A percentile compares a stretch with the other conserved stretches of the same genome.
Conservation (phyloP, 1,140 invertebrate genomes). For the Hyles euphorbiae region DNA sequence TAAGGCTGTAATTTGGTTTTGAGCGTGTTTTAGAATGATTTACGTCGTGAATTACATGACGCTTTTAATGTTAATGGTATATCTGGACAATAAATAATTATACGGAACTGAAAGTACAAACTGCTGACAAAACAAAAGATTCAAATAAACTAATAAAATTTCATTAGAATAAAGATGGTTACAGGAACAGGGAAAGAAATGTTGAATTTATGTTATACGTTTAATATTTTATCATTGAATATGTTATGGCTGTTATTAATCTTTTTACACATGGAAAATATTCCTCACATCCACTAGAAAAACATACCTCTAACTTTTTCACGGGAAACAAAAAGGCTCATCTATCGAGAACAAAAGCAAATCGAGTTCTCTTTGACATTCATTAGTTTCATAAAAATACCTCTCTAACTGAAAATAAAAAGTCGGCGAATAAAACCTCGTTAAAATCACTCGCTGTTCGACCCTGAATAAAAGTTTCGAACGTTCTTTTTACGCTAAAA, state of each 20-base stretch:
- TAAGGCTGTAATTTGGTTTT: slow-evolving; percentile 44
- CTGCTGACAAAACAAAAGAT: no score
- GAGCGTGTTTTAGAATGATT: slow-evolving; percentile 20
- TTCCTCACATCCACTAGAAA: background rate
- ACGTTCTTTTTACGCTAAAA: slow-evolving; percentile 36
- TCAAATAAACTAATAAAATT: no score
- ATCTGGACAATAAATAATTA: no score
- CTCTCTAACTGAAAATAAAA: slow-evolving; percentile 36
- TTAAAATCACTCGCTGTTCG: slow-evolving; percentile 62
- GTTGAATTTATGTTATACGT: no score
- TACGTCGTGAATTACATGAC: background rate
- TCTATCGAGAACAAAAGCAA: slow-evolving; percentile 5
- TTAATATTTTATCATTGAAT: background rate
- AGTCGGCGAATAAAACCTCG: slow-evolving; percentile 54
- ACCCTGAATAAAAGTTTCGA: slow-evolving; percentile 55
- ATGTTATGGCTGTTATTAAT: background rate
- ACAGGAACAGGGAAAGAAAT: no score
- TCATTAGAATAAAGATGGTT: no score
- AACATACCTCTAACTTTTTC: no score
- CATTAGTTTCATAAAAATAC: slow-evolving; percentile 63
- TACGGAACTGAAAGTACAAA: no score
- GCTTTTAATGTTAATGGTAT: no score
- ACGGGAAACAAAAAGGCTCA: background rate
- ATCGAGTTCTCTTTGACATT: slow-evolving; percentile 42
- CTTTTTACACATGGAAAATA: background rate